A percentile compares a stretch with the other conserved stretches of the same genome.
Conservation (phyloP, 2,888 invertebrate species). For the Rhingia rostrata region DNA sequence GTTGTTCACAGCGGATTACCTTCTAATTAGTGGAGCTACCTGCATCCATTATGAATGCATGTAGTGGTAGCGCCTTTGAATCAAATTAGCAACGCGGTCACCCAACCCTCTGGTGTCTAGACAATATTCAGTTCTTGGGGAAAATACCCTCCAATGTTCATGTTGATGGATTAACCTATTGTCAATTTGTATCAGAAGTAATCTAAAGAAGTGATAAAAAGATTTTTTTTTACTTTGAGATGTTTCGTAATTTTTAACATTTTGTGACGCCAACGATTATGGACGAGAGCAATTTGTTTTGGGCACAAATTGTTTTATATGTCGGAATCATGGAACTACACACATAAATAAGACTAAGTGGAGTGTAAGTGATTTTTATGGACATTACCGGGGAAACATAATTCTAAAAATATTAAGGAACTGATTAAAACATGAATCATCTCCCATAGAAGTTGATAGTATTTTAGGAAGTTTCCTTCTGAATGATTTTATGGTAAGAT, state of each 20-base stretch:
- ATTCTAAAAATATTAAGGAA: constrained; percentile 3
- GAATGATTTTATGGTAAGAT: constrained; percentile 1
- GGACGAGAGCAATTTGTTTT: not conserved
- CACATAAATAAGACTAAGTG: constrained; percentile 12
- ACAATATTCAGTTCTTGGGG: not conserved
- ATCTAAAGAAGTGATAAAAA: constrained; percentile 3
- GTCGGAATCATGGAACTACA: not conserved
- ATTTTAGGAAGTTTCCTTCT: constrained; percentile 6
- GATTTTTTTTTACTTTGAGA: not conserved
- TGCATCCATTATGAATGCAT: constrained; percentile 4
- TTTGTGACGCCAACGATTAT: not conserved
- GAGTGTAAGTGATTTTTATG: constrained; percentile 15
- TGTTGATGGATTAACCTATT: constrained; percentile 34
- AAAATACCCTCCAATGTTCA: not conserved
- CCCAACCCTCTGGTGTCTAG: not conserved
- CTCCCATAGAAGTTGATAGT: not conserved
- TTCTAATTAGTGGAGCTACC: constrained; percentile 11
- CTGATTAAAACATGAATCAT: not conserved
- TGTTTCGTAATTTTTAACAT: not conserved
- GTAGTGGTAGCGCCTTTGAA: not conserved
- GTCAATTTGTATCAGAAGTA: constrained; percentile 7
- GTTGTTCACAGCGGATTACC: not conserved
- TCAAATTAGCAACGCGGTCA: not conserved
- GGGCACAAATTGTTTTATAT: constrained; percentile 9
- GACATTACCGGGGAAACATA: not conserved